A percentile compares a stretch with the other conserved stretches of the same genome.
Evolutionary conservation across 2,797 vertebrate species (phyloP).

Genomic region (Galaxias olidus): DNA sequence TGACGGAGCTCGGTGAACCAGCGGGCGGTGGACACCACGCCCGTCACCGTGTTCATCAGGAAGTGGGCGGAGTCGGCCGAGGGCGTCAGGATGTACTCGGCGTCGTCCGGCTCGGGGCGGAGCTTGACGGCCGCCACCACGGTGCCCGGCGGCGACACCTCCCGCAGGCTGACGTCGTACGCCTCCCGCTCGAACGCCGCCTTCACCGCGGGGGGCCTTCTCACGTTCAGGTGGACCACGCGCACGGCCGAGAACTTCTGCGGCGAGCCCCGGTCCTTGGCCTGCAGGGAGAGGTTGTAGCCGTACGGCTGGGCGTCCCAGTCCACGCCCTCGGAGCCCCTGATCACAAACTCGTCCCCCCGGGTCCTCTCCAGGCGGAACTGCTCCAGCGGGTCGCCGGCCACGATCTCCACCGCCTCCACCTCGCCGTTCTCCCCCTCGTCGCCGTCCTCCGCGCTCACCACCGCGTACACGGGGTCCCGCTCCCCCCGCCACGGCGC

Average conservation of each 20-base stretch:
- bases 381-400: constrained; percentile 83
- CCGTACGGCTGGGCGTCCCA: constrained; percentile 86
- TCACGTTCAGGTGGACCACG: constrained; percentile 78
- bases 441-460: constrained; percentile 87
- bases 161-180: constrained; percentile 86
- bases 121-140: constrained; percentile 84
- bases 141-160: constrained; percentile 92
- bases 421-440: constrained; percentile 92
- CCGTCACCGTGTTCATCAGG: constrained; percentile 86
- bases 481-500: constrained; percentile 79
- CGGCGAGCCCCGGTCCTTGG: constrained; percentile 89
- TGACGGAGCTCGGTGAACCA: constrained; percentile 82
- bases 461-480: constrained; percentile 83
- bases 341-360: constrained; percentile 84
- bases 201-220: constrained; percentile 66
- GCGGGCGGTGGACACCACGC: constrained; percentile 85
- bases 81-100: constrained; percentile 85
- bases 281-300: constrained; percentile 91
- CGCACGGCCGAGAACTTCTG: constrained; percentile 85
- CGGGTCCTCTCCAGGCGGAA: constrained; percentile 84
- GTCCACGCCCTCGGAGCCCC: constrained; percentile 79
- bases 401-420: constrained; percentile 86
- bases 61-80: constrained; percentile 84
- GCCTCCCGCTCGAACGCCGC: constrained; percentile 83
- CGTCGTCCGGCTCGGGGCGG: constrained; percentile 79